Base-by-base conservation (phyloP, 2,113 vertebrate genomes). In the Lutjanus erythropterus region DNA sequence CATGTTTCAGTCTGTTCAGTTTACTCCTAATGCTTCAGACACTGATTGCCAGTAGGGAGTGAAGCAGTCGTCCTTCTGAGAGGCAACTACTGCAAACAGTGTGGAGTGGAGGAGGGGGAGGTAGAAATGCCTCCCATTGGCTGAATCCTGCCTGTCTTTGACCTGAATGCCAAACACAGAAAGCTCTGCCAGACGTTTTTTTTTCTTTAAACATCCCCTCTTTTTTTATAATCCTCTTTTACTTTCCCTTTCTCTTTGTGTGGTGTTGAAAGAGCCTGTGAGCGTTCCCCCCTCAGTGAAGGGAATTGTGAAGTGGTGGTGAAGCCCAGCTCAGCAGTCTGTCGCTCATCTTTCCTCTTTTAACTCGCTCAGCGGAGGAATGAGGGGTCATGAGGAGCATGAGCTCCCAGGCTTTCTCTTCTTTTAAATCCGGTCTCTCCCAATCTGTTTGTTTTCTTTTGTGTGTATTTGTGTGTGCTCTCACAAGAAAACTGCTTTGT, bases 151-250 rank as follows among this genome's bases (percentile, higher is more conserved):
- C 6, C 50, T 58, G 71, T 86, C 77, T 89, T 87, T 88, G 90
- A 92, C 90, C 91, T 85, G 89, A 91, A 85, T 90, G 86, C 64
- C 80, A 88, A 90, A 91, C 85, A 87, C 29, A 58, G 84, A 91
- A 86, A 80, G 86, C 86, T 71, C 73, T 71, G 85, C 83, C 86
- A 93, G 86, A 81, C 33, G 33, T 79, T 88, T 84, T 81, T 83
- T 78, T 67, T 58, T 31, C 33, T 85, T 87, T 74, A 84, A 87
- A 91, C 79, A 62, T 83, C 72, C 72, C 71, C 73, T 62, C 61
- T 85, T 88, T 81, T n/a, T 80, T 78, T 68, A 76, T 90, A 82
- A 88, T 89, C 84, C 83, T 79, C 84, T 89, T 91, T 93, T 86
- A 88, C 75, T 79, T 85, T 84, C 75, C 64, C 62, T 77, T 80